phyloP scores from a whole-genome alignment of 2,113 vertebrate species.

The Rhinoptilus africanus region DNA sequence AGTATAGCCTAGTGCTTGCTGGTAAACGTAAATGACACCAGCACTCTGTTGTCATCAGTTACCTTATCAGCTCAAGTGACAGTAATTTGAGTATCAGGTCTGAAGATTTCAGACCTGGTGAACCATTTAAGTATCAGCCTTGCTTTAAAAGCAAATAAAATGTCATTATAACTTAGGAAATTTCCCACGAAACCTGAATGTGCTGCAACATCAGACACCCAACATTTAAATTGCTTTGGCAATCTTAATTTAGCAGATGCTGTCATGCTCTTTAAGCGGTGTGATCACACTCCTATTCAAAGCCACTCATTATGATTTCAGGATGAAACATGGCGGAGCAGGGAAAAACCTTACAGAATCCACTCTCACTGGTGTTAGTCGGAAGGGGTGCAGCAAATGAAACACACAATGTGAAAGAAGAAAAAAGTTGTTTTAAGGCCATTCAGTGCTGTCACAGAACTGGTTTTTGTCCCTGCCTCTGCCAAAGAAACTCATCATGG shows the following conservation, averaged over 20 bases:
- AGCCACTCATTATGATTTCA: background rate
- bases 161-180: background rate
- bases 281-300: background rate
- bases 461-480: background rate
- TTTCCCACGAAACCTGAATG: background rate
- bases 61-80: background rate
- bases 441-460: background rate
- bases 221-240: background rate
- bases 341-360: background rate
- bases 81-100: background rate
- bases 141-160: background rate
- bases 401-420: background rate
- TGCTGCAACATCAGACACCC: background rate
- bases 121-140: background rate
- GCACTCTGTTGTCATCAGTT: background rate
- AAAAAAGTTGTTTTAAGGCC: background rate
- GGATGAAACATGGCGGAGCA: background rate
- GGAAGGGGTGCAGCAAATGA: background rate
- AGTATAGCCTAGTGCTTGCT: background rate
- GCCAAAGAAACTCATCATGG: background rate
- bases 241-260: background rate
- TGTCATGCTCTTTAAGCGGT: background rate
- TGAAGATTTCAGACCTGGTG: background rate
- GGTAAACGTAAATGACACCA: background rate
- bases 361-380: background rate